These are phyloP conservation scores for Meteorus sp. DNA, from an alignment of 1,140 invertebrate genomes.

Conservation along the genomic window DNA sequence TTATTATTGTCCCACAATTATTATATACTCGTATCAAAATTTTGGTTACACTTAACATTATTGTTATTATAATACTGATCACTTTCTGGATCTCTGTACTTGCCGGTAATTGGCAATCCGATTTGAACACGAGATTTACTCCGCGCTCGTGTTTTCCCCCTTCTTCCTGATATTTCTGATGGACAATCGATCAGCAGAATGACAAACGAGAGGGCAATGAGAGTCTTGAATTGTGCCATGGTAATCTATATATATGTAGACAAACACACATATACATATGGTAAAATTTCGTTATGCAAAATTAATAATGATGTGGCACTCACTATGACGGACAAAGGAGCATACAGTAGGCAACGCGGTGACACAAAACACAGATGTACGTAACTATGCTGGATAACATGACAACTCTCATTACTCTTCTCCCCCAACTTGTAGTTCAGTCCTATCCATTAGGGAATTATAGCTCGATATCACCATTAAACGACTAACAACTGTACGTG, in stretches of 20 bases:
- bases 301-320: too few relatives aligned
- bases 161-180: slow-evolving; percentile 52
- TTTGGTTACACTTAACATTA: slow-evolving; percentile 67
- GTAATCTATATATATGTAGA: not conserved
- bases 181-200: slow-evolving; percentile 48
- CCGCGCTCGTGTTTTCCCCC: slow-evolving; percentile 67
- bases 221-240: slow-evolving; percentile 39
- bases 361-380: slow-evolving; percentile 53
- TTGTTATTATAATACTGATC: slow-evolving; percentile 88
- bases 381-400: too few relatives aligned
- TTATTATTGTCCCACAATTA: not conserved
- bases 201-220: slow-evolving; percentile 41
- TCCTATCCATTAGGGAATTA: slow-evolving; percentile 59
- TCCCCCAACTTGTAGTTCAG: slow-evolving; percentile 55
- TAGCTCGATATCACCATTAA: slow-evolving; percentile 33
- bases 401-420: slow-evolving; percentile 56
- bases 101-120: slow-evolving; percentile 81
- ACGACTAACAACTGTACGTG: slow-evolving; percentile 13
- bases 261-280: slow-evolving; percentile 32
- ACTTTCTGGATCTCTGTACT: slow-evolving; percentile 82
- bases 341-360: slow-evolving; percentile 31
- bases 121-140: slow-evolving; percentile 80
- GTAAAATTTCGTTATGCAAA: too few relatives aligned
- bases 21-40: too few relatives aligned
- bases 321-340: not conserved